Conservation (phyloP, 1,140 invertebrate genomes). For the Caenorhabditis briggsae region DNA sequence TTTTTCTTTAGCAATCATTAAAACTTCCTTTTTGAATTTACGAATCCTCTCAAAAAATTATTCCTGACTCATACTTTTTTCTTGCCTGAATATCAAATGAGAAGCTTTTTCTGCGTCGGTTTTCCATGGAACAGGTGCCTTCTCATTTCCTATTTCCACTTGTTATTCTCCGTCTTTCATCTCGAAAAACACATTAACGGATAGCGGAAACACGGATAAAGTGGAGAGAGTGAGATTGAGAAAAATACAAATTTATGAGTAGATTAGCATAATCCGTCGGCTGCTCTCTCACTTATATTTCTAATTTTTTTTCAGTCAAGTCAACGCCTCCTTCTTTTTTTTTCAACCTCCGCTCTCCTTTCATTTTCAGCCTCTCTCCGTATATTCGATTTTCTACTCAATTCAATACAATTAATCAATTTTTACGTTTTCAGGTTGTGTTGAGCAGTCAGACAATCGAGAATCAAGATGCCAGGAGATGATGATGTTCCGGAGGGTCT, state of each 20-base stretch:
- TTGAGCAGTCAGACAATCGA: conserved; percentile 8
- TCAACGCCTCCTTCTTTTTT: not conserved
- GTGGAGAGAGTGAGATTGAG: conserved; percentile 31
- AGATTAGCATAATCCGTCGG: conserved; percentile 46
- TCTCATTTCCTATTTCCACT: conserved; percentile 44
- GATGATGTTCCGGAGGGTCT: conserved; percentile 75
- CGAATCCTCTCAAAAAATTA: not conserved
- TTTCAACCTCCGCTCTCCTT: not conserved
- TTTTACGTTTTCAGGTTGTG: not conserved
- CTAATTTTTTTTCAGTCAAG: not conserved
- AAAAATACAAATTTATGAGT: conserved; percentile 53
- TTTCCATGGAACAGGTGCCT: conserved; percentile 42
- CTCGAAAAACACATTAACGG: conserved; percentile 40
- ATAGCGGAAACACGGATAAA: conserved; percentile 6
- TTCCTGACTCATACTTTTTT: conserved; percentile 12
- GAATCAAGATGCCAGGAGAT: conserved; percentile 13
- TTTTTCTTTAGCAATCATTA: not conserved
- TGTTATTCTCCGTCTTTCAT: conserved; percentile 14
- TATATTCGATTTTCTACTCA: not conserved
- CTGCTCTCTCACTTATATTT: conserved; percentile 46
- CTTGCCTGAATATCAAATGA: conserved; percentile 25
- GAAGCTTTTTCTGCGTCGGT: no score
- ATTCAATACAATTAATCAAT: not conserved
- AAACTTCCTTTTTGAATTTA: not conserved
- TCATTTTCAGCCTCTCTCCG: not conserved